A percentile compares a stretch with the other conserved stretches of the same genome.
Conservation (phyloP, 2,113 vertebrate species). For the Callocephalon fimbriatum region DNA sequence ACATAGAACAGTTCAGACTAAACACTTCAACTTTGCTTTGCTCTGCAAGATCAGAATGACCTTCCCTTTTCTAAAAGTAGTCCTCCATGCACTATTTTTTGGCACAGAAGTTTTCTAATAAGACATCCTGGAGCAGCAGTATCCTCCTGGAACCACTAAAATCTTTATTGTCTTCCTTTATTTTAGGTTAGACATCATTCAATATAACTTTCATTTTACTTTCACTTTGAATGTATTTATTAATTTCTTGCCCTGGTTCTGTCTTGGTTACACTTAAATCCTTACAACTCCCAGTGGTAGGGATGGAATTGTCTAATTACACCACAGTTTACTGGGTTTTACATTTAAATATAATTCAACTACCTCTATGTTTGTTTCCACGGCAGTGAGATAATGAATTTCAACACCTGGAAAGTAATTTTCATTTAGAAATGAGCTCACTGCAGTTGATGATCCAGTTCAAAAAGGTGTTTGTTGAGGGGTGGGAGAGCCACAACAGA, state of each 20-base stretch:
- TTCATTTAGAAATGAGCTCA: not conserved
- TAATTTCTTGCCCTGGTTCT: not conserved
- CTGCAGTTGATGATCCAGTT: slow-evolving; percentile 12
- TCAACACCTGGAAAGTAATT: slow-evolving; percentile 28
- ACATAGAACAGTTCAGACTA: not conserved
- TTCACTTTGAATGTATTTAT: not conserved
- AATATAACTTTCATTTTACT: not conserved
- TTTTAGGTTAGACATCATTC: not conserved
- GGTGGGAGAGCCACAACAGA: not conserved
- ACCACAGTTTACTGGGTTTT: not conserved
- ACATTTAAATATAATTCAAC: not conserved
- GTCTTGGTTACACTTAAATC: not conserved
- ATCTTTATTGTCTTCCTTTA: not conserved
- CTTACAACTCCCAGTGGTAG: not conserved
- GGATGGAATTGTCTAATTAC: not conserved
- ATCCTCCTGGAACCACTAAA: not conserved
- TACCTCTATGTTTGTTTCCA: not conserved
- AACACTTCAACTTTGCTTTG: not conserved
- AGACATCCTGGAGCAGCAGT: not conserved
- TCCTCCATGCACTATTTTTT: not conserved
- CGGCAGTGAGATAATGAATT: not conserved
- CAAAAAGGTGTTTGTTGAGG: not conserved
- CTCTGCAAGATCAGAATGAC: not conserved
- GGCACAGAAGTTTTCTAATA: not conserved
- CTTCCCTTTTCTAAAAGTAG: not conserved